Evolutionary conservation across 2,113 vertebrate species (phyloP).

Genomic region (Bostrychus sinensis): DNA sequence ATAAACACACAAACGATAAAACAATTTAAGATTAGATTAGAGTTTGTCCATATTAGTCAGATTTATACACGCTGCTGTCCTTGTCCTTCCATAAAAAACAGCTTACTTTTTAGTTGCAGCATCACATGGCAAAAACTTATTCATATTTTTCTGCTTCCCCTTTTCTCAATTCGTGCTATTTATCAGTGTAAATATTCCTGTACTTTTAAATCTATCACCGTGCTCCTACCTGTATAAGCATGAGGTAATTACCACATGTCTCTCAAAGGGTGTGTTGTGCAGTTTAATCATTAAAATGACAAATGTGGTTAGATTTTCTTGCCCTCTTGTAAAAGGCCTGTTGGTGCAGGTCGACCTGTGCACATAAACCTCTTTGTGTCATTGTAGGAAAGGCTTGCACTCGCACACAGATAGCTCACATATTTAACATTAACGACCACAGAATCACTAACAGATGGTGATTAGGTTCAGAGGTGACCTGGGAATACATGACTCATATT

Average conservation of each 20-base stretch:
- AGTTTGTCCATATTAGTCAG: too few relatives aligned
- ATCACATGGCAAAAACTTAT: too few relatives aligned
- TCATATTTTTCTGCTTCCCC: too few relatives aligned
- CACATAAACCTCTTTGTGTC: slow-evolving; percentile 22
- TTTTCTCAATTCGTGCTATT: too few relatives aligned
- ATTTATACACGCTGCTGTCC: too few relatives aligned
- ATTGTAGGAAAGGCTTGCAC: not conserved
- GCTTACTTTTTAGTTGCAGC: too few relatives aligned
- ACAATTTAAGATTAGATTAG: too few relatives aligned
- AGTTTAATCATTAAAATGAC: slow-evolving; percentile 57
- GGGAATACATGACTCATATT: slow-evolving; percentile 10
- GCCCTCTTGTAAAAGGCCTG: slow-evolving; percentile 29
- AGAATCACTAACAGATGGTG: slow-evolving; percentile 20
- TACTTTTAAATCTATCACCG: not conserved
- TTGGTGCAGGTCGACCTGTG: slow-evolving; percentile 40
- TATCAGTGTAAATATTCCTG: too few relatives aligned
- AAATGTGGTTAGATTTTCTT: slow-evolving; percentile 24
- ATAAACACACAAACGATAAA: too few relatives aligned
- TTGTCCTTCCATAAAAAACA: too few relatives aligned
- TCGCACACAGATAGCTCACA: not conserved
- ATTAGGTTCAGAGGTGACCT: slow-evolving; percentile 6
- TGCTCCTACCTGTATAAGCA: not conserved
- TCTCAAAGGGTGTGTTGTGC: slow-evolving; percentile 31
- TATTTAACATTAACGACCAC: slow-evolving; percentile 17
- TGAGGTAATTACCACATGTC: not conserved